A percentile compares a stretch with the other conserved stretches of the same genome.
These are phyloP conservation scores for Uromys caudimaculatus DNA, from an alignment of 2,797 vertebrate genomes.

Conservation along the genomic window DNA sequence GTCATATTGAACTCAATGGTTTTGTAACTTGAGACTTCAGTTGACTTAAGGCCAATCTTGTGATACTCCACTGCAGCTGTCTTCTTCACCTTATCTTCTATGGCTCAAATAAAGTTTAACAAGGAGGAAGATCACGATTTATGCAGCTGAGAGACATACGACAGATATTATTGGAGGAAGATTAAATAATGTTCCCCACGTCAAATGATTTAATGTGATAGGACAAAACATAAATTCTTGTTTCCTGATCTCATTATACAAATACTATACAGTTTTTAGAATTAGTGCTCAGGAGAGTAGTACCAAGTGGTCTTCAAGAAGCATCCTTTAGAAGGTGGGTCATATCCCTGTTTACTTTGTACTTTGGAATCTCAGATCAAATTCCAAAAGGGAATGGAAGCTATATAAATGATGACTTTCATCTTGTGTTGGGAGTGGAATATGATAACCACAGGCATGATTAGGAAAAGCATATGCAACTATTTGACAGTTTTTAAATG, in stretches of 20 bases:
- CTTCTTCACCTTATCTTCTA: neutral
- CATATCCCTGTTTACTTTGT: neutral
- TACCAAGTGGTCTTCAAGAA: neutral
- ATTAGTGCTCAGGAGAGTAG: neutral
- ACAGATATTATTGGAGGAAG: neutral
- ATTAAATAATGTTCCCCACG: neutral
- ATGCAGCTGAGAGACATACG: neutral
- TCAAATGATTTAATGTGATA: neutral
- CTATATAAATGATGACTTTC: neutral
- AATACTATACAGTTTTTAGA: neutral
- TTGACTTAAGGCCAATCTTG: neutral
- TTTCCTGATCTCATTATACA: neutral
- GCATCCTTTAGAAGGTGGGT: neutral
- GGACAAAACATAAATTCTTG: neutral
- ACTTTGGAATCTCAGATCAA: constrained; percentile 1
- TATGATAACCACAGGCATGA: constrained; percentile 24
- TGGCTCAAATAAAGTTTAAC: constrained; percentile 6
- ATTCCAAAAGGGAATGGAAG: constrained; percentile 39
- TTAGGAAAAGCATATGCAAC: constrained; percentile 63
- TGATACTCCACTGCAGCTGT: neutral
- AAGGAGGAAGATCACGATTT: neutral
- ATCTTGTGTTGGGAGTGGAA: constrained; percentile 15
- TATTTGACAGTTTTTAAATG: constrained; percentile 70
- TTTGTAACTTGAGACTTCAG: neutral
- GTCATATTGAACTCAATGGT: neutral